Percentiles rank a stretch among this genome's conserved stretches.
phyloP scores from a whole-genome alignment of 2,113 vertebrate species.

The Sylvietta virens region DNA sequence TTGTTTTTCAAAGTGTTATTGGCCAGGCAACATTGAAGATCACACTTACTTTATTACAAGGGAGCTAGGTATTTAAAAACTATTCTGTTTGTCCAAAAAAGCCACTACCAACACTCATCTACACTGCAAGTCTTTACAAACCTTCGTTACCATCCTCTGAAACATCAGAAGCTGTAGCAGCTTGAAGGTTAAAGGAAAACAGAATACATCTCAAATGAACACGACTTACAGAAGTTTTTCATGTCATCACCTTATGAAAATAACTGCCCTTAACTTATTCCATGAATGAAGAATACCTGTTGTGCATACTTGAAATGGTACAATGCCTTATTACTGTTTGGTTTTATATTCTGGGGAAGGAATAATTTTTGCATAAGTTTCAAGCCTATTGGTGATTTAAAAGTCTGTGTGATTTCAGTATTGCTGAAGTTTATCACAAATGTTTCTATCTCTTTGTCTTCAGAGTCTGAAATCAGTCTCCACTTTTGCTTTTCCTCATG shows the following conservation, averaged over 20 bases:
- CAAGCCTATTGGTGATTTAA: not conserved
- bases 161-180: conserved; percentile 55
- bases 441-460: not conserved
- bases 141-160: conserved; percentile 50
- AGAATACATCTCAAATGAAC: conserved; percentile 48
- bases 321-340: not conserved
- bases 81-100: not conserved
- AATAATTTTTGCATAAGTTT: not conserved
- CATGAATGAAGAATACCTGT: not conserved
- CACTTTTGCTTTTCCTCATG: not conserved
- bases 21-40: not conserved
- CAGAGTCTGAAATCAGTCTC: not conserved
- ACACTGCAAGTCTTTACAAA: conserved; percentile 51
- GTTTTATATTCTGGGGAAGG: not conserved
- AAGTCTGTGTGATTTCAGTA: not conserved
- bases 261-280: not conserved
- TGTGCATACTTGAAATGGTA: not conserved
- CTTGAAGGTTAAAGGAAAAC: conserved; percentile 58
- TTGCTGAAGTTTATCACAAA: not conserved
- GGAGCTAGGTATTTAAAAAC: not conserved
- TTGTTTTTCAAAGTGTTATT: not conserved
- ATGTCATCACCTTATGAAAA: not conserved
- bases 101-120: conserved; percentile 7
- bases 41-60: conserved; percentile 36
- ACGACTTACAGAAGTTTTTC: not conserved